These are phyloP conservation scores for Drosophila histrio DNA, from an alignment of 2,888 invertebrate species.

Conservation along the genomic window DNA sequence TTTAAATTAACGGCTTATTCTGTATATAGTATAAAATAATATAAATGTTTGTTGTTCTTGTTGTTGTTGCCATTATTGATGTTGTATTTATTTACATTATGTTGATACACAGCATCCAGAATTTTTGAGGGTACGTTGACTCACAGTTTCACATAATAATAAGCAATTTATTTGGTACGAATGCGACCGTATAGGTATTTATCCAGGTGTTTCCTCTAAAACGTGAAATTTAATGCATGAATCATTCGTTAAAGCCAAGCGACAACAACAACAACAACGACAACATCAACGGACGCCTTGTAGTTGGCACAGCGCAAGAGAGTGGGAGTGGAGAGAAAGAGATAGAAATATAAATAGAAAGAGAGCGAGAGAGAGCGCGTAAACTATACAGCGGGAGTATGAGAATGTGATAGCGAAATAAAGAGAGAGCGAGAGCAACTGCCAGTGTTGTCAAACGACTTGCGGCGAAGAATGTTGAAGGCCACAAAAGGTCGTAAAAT, in stretches of 20 bases:
- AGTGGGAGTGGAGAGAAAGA: background rate
- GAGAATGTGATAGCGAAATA: background rate
- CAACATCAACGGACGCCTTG: slow-evolving; percentile 8
- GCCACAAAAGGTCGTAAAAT: slow-evolving; percentile 69
- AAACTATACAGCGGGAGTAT: background rate
- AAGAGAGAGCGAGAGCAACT: slow-evolving; percentile 6
- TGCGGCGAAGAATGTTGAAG: slow-evolving; percentile 66
- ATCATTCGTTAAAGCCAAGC: slow-evolving; percentile 45
- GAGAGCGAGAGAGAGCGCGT: slow-evolving; percentile 3
- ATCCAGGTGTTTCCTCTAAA: slow-evolving; percentile 72
- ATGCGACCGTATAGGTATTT: slow-evolving; percentile 48
- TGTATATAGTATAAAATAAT: background rate
- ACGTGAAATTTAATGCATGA: slow-evolving; percentile 59
- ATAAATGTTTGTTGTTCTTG: slow-evolving; percentile 5
- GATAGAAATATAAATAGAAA: slow-evolving; percentile 1
- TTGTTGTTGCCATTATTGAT: background rate
- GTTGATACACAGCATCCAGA: slow-evolving; percentile 45
- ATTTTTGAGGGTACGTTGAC: slow-evolving; percentile 38
- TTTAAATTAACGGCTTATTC: slow-evolving; percentile 11
- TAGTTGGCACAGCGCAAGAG: slow-evolving; percentile 9
- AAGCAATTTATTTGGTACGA: slow-evolving; percentile 27
- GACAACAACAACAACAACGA: slow-evolving; percentile 10
- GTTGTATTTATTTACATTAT: slow-evolving; percentile 20
- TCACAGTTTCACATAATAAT: slow-evolving; percentile 25
- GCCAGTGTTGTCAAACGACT: slow-evolving; percentile 51